Evolutionary conservation across 2,888 invertebrate species (phyloP).

Genomic region (Balanococcus diminutus): DNA sequence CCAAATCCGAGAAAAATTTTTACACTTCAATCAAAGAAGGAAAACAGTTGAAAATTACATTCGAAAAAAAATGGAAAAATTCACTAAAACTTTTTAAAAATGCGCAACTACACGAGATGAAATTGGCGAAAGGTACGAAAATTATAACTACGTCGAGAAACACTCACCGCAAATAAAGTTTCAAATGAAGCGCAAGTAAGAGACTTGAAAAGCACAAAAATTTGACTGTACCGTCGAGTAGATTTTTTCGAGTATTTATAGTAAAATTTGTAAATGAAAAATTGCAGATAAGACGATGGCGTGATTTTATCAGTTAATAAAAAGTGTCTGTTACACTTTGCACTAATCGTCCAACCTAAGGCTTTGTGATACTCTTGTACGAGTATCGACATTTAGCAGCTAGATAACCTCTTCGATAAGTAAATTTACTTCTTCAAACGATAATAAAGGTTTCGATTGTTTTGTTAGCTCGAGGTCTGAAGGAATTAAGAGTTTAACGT

Average conservation of each 20-base stretch:
- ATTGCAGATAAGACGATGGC: background rate
- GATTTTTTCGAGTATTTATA: slow-evolving; percentile 14
- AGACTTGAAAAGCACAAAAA: background rate
- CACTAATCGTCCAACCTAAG: background rate
- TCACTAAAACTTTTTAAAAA: too few relatives aligned
- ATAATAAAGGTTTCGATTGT: background rate
- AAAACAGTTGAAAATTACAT: background rate
- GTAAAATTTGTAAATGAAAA: background rate
- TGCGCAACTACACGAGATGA: too few relatives aligned
- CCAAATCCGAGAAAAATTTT: background rate
- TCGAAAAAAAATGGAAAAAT: background rate
- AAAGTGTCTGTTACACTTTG: slow-evolving; percentile 22
- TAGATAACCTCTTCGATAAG: background rate
- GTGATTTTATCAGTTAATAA: slow-evolving; percentile 9
- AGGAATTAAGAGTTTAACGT: too few relatives aligned
- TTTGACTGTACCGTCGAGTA: background rate
- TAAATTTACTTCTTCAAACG: slow-evolving; percentile 1
- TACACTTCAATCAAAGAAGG: background rate
- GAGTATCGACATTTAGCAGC: background rate
- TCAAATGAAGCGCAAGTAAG: background rate
- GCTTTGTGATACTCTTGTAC: background rate
- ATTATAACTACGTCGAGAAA: background rate
- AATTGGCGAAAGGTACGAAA: too few relatives aligned
- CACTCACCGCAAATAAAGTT: slow-evolving; percentile 7
- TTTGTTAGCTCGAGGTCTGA: background rate